Base-by-base conservation (phyloP, 2,888 invertebrate genomes). In the Tetranychus truncatus region DNA sequence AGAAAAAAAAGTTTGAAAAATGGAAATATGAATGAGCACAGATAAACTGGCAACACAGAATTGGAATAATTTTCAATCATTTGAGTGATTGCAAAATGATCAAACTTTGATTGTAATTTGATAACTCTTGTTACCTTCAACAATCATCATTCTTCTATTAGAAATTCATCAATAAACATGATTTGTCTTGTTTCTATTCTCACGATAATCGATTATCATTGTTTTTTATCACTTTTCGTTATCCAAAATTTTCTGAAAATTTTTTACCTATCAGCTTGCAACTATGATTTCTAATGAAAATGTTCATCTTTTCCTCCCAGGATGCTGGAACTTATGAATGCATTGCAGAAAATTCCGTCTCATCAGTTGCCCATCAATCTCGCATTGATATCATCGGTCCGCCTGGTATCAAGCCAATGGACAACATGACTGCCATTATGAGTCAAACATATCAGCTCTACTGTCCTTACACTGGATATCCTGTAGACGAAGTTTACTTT, bases 261-360 rank as follows among this genome's bases (percentile, higher is more conserved):
- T 34, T 34, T 34, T 34, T 3, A 34, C 34, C 34, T n/a, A n/a
- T 34, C 34, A 34, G 4, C 3, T 34, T 34, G 34, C 3, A 34
- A 34, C 34, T 5, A 2, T 55, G 6, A 7, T 55, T 55, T 55
- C 11, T 9, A 55, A 55, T 55, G 55, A 69, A 8, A 24, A 69
- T 11, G 11, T 4, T 11, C n/a, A 1, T 69, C 69, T 69, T 24
- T 21, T 69, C 4, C 1, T 1, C 20, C 8, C 69, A 73, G 73
- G 78, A 78, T 55, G 76, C 75, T 18, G 78, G 78, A 5, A 75
- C 75, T 73, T 78, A 78, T 73, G 76, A 77, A 75, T 78, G 78
- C 15, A 77, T 77, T 71, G 77, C 78, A 6, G 77, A 76, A 45
- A 78, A 78, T 55, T 77, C 75, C 24, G 76, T 78, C 11, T 78